Evolutionary conservation across 2,113 vertebrate genomes (phyloP).

Genomic region (Gulo gulo): DNA sequence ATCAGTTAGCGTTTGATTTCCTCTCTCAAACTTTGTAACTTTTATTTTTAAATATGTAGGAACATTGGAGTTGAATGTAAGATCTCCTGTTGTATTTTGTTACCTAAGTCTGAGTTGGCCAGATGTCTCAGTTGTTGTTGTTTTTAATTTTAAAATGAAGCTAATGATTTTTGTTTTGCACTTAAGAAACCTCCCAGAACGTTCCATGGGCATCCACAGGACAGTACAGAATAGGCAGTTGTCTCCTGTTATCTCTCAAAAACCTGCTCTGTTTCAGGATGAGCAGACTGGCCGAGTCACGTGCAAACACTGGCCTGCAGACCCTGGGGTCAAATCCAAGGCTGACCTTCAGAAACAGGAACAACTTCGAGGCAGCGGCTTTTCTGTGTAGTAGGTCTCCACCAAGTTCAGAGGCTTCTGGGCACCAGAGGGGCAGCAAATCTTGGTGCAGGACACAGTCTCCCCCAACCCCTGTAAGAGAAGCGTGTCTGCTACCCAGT

Average conservation of each 20-base stretch:
- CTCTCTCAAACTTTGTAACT: not conserved
- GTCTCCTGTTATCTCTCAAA: not conserved
- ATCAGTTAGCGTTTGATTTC: not conserved
- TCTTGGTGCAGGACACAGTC: not conserved
- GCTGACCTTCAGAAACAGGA: not conserved
- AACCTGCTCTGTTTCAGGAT: not conserved
- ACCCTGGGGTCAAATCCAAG: too few species aligned
- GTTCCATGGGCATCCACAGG: not conserved
- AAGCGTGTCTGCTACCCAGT: not conserved
- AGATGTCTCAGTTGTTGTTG: not conserved
- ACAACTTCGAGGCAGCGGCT: not conserved
- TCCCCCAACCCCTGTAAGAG: not conserved
- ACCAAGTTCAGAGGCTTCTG: not conserved
- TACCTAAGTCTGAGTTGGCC: not conserved
- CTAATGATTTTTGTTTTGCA: not conserved
- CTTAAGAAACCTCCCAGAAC: not conserved
- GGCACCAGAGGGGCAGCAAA: not conserved
- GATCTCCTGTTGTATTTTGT: not conserved
- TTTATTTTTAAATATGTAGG: not conserved
- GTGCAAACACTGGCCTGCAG: not conserved
- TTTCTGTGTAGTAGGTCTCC: not conserved
- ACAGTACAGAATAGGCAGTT: too few species aligned
- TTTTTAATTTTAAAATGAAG: not conserved
- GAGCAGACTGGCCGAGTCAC: not conserved
- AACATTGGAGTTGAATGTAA: not conserved